phyloP scores from a whole-genome alignment of 1,140 invertebrate species.

The Trichonephila clavipes region DNA sequence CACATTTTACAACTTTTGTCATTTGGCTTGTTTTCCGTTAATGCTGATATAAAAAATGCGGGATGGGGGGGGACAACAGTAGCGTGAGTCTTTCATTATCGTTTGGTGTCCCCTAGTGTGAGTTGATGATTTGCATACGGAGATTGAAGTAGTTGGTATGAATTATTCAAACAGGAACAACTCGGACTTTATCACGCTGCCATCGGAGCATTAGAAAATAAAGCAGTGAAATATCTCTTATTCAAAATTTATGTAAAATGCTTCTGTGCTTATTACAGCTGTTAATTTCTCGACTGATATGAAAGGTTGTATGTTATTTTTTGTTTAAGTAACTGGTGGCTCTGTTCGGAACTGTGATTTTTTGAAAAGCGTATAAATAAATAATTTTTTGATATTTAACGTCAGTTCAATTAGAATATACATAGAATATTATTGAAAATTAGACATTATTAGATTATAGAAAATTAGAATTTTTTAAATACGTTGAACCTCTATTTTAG shows the following conservation, averaged over 20 bases:
- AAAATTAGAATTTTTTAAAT: no score
- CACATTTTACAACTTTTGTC: background rate
- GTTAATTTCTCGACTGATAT: background rate
- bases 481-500: no score
- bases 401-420: no score
- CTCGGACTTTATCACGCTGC: background rate
- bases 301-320: background rate
- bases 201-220: background rate
- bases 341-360: no score
- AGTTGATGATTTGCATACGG: slow-evolving; percentile 21
- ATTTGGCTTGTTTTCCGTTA: slow-evolving; percentile 18
- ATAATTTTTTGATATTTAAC: no score
- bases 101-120: slow-evolving; percentile 15
- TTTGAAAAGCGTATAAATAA: no score
- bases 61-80: background rate
- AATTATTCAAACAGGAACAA: background rate
- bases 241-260: background rate
- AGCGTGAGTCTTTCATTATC: slow-evolving; percentile 1
- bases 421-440: no score
- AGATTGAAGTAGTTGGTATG: slow-evolving; percentile 13
- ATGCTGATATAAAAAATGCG: background rate
- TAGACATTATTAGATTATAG: no score
- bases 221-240: background rate
- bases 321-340: no score
- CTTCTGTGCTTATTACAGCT: background rate